Base-by-base conservation (phyloP, 1,140 invertebrate species). In the Neodiprion pinetum region DNA sequence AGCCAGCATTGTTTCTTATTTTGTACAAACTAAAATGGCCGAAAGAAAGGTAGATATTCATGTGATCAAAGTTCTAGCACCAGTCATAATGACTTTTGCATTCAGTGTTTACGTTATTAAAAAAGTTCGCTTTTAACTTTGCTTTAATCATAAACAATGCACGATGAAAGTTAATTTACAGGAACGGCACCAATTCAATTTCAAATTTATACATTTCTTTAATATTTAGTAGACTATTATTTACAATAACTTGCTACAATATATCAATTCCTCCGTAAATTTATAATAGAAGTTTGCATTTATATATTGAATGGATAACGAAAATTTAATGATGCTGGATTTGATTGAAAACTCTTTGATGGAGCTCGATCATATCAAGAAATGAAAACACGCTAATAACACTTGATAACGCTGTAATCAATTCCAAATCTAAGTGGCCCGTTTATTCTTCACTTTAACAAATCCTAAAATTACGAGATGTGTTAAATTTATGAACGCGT, bases 401-500 rank as follows among this genome's bases (percentile, higher is more conserved):
- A 50, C n/a, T 68, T 23, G n/a, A 28, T 17, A 48, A 71, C 23
- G 61, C 53, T 74, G 74, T 73, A 74, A 50, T 74, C 73, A 73
- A 71, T 69, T 65, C 68, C 68, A 74, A 74, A 77, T 74, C 73
- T 77, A 73, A 72, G 72, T 75, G 74, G 76, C 74, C 72, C 72
- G 49, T 61, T 73, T 75, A 75, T 14, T 40, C 7, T 67, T 14
- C 17, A 70, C 9, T 17, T 12, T 17, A 61, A 61, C 53, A 61
- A 61, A 61, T 61, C 53, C 11, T 17, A 17, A 61, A 14, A 61
- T 17, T 14, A 61, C 28, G 48, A 70, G 12, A 49, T 69, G n/a
- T 2, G 53, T 23, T 48, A 28, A 48, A 77, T 75, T 79, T 78
- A 77, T 77, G 77, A 80, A 75, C 78, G 76, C 74, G 61, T 47